Conservation (phyloP, 2,113 vertebrate genomes). For the Festucalex cinctus region DNA sequence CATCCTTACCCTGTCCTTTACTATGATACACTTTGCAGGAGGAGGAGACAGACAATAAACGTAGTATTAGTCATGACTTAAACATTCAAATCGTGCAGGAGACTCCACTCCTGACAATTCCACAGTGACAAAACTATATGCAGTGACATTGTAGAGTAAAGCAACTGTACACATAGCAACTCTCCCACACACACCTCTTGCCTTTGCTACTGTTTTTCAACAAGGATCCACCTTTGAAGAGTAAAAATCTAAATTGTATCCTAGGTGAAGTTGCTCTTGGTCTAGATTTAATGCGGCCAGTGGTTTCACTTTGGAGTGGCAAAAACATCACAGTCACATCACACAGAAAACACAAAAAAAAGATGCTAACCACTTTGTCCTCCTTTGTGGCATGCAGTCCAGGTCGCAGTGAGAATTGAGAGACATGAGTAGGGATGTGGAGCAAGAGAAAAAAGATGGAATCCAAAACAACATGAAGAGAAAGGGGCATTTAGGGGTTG, state of each 20-base stretch:
- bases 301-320: slow-evolving; percentile 16
- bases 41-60: slow-evolving; percentile 71
- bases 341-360: slow-evolving; percentile 60
- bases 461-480: slow-evolving; percentile 6
- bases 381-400: slow-evolving; percentile 97
- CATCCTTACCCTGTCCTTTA: slow-evolving; percentile 78
- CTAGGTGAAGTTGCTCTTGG: slow-evolving; percentile 9
- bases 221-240: background rate
- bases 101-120: slow-evolving; percentile 22
- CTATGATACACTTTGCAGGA: slow-evolving; percentile 77
- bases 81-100: slow-evolving; percentile 20
- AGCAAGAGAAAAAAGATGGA: slow-evolving; percentile 20
- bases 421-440: slow-evolving; percentile 40
- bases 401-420: slow-evolving; percentile 83
- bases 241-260: slow-evolving; percentile 8
- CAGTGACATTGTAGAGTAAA: slow-evolving; percentile 29
- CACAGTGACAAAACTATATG: slow-evolving; percentile 13
- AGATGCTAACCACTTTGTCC: slow-evolving; percentile 99
- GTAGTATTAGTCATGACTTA: slow-evolving; percentile 64
- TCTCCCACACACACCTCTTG: slow-evolving; percentile 26
- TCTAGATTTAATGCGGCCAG: slow-evolving; percentile 38
- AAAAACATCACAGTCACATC: slow-evolving; percentile 44
- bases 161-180: slow-evolving; percentile 36
- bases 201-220: slow-evolving; percentile 9
- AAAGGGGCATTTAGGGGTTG: background rate